These are phyloP conservation scores for Pollenia amentaria DNA, from an alignment of 2,888 invertebrate genomes.

Conservation along the genomic window DNA sequence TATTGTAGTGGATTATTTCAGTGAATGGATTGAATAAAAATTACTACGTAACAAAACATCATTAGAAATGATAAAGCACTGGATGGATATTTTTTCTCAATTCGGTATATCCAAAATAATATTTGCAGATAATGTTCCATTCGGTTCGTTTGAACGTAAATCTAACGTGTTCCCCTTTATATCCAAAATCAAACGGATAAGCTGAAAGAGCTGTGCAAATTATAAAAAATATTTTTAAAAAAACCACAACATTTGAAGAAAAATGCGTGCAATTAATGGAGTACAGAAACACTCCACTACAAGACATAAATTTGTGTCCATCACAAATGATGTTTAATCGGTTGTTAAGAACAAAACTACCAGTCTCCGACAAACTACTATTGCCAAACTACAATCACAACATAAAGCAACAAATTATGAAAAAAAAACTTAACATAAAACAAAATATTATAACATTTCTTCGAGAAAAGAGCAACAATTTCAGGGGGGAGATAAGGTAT, in stretches of 20 bases:
- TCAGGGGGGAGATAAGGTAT: constrained; percentile 1
- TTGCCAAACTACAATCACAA: constrained; percentile 13
- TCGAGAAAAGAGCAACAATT: background rate
- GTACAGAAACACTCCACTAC: constrained; percentile 8
- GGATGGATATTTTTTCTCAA: background rate
- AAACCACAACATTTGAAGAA: constrained; percentile 24
- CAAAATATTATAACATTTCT: constrained; percentile 7
- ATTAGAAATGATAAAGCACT: background rate
- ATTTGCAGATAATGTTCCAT: constrained; percentile 8
- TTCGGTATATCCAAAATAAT: constrained; percentile 17
- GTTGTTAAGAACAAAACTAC: constrained; percentile 31
- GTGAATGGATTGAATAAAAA: constrained; percentile 17
- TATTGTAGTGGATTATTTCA: background rate
- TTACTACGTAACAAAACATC: background rate
- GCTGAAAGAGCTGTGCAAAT: constrained; percentile 18
- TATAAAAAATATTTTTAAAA: constrained; percentile 33
- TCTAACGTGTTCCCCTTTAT: background rate
- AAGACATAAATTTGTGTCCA: constrained; percentile 25
- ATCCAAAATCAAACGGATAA: constrained; percentile 14
- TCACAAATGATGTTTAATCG: constrained; percentile 34
- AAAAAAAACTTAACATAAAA: constrained; percentile 1
- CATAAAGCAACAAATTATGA: constrained; percentile 5
- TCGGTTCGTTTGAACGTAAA: constrained; percentile 14
- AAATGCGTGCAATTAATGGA: constrained; percentile 22
- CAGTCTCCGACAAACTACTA: constrained; percentile 16